Conservation (phyloP, 2,888 invertebrate species). For the Acrocera orbiculus region DNA sequence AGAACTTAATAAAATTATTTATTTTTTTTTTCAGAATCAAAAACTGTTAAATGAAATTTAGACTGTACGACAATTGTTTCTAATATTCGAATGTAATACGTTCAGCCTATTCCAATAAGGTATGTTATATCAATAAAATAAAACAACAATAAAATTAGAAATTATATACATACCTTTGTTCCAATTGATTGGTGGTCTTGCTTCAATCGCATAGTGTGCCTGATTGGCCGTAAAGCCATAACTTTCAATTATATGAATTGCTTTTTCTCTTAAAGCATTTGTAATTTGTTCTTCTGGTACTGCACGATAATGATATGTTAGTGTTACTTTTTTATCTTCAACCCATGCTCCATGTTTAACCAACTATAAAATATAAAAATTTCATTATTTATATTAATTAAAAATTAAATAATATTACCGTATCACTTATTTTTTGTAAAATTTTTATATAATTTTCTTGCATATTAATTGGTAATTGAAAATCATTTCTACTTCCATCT, state of each 20-base stretch:
- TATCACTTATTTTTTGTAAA: conserved; percentile 43
- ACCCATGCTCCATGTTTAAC: conserved; percentile 55
- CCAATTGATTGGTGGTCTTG: conserved; percentile 61
- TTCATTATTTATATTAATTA: neutral
- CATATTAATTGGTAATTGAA: conserved; percentile 48
- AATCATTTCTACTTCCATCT: conserved; percentile 52
- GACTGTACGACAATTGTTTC: too few relatives aligned
- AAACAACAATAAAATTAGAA: too few relatives aligned
- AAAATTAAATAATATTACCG: conserved; percentile 21
- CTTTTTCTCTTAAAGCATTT: conserved; percentile 34
- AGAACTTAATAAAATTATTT: too few relatives aligned
- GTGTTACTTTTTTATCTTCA: conserved; percentile 51
- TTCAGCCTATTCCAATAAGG: too few relatives aligned
- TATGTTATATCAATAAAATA: too few relatives aligned
- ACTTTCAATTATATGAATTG: conserved; percentile 40
- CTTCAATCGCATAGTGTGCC: conserved; percentile 57
- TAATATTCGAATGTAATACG: too few relatives aligned
- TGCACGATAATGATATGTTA: conserved; percentile 57
- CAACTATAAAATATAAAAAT: conserved; percentile 23
- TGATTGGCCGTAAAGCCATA: conserved; percentile 46
- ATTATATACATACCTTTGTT: conserved; percentile 41
- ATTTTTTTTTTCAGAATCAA: too few relatives aligned
- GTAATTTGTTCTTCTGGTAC: conserved; percentile 39
- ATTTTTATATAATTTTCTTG: conserved; percentile 43
- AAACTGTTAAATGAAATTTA: too few relatives aligned